Conservation (phyloP, 64 coral and sea anemone species). For the Acropora yongei region DNA sequence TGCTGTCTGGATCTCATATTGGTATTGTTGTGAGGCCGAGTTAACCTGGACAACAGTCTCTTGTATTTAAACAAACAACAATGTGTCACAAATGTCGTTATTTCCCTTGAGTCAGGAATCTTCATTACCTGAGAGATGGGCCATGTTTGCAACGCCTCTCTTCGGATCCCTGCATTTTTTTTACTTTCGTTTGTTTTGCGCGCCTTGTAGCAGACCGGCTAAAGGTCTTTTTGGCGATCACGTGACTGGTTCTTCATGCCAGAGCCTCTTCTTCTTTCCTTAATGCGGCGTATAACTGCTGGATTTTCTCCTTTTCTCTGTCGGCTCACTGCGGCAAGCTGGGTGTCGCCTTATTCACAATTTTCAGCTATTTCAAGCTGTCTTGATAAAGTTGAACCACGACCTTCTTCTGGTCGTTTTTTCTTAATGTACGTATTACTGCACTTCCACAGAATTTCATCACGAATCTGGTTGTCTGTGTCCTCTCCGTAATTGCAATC, state of each 20-base stretch:
- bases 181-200: not conserved
- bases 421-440: constrained; percentile 9
- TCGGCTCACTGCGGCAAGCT: constrained; percentile 28
- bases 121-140: too few species aligned
- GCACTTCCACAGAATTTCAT: constrained; percentile 55
- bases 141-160: too few species aligned
- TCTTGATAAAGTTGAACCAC: not conserved
- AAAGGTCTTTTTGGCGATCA: not conserved
- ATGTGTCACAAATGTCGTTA: too few species aligned
- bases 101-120: too few species aligned
- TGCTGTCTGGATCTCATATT: too few species aligned
- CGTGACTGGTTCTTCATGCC: not conserved
- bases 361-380: not conserved
- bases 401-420: constrained; percentile 55
- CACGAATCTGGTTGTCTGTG: constrained; percentile 51
- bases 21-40: too few species aligned
- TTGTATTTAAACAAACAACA: too few species aligned
- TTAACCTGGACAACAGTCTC: too few species aligned
- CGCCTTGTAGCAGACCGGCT: constrained; percentile 6
- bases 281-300: constrained; percentile 14
- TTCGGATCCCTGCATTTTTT: too few species aligned
- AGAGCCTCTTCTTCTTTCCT: not conserved
- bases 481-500: constrained; percentile 52
- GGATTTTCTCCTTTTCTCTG: not conserved
- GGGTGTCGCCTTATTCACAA: constrained; percentile 31